Base-by-base conservation (phyloP, 2,888 invertebrate species). In the Dicyrtomina minuta region DNA sequence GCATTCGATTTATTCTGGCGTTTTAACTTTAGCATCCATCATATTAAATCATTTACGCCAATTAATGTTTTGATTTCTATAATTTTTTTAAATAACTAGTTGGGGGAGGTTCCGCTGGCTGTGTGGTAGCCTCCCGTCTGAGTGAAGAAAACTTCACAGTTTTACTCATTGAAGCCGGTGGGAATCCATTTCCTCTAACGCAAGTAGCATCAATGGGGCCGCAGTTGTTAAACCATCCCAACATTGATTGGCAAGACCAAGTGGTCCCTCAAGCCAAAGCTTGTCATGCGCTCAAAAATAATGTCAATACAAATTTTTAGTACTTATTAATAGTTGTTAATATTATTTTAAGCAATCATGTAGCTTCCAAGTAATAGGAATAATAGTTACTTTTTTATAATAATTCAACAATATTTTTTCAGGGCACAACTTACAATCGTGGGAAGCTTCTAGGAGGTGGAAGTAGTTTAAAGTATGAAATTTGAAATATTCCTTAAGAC, bases 131-230 rank as follows among this genome's bases (percentile, higher is more conserved):
- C 1, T 83, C 86, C 72, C 83, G 87, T 76, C 80, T 90, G 72
- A 70, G 74, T 2, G 69, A 68, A n/a, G 43, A 39, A 41, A 83
- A 86, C 33, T 81, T 83, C 62, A 85, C 84, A 43, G 85, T 88
- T 68, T 81, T 90, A 60, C 81, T 91, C 1, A 77, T 91, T 8
- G 91, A 91, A 82, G 90, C 90, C 8, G 91, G 91, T 1, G 84
- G 85, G 33, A 79, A 79, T 66, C 82, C 84, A 24, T 84, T 86
- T 65, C 87, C 89, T 0, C 80, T 89, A 70, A 68, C 70, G n/a
- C 58, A 55, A 27, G 70, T 74, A 24, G 74, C 76, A 2, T 70
- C 72, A 2, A 59, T 71, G 10, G 67, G 73, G 1, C 65, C 70
- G 15, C 55, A 69, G 4, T 70, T 70, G 15, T 80, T 90, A 53